phyloP scores from a whole-genome alignment of 2,888 invertebrate species.

The Rhingia campestris region DNA sequence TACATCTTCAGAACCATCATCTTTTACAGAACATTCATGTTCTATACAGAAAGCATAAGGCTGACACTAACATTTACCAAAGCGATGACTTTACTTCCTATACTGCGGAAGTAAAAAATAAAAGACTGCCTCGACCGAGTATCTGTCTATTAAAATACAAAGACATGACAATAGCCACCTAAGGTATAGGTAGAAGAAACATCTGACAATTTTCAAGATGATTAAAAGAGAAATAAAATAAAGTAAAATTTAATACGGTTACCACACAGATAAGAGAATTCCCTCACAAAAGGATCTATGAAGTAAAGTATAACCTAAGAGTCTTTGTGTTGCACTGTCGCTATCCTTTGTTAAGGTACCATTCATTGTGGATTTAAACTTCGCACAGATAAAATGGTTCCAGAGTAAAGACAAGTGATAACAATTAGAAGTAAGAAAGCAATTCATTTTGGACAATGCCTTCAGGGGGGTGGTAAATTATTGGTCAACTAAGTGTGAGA shows the following conservation, averaged over 20 bases:
- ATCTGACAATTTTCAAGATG: constrained; percentile 47
- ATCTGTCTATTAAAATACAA: neutral
- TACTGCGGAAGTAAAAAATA: neutral
- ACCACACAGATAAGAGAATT: constrained; percentile 36
- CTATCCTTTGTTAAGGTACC: constrained; percentile 7
- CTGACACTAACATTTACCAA: too few relatives aligned
- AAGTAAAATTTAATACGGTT: constrained; percentile 45
- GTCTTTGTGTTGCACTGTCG: constrained; percentile 2
- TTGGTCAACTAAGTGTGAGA: neutral
- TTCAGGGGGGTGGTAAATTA: neutral
- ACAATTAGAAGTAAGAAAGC: constrained; percentile 11
- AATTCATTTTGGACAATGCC: constrained; percentile 1
- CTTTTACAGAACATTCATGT: too few relatives aligned
- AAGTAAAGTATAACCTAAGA: constrained; percentile 32
- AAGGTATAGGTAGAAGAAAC: neutral
- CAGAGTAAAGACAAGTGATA: constrained; percentile 3
- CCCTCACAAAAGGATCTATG: constrained; percentile 34
- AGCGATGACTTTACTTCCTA: too few relatives aligned
- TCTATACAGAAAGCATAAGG: too few relatives aligned
- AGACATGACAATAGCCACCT: neutral
- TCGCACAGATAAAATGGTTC: neutral
- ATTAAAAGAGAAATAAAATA: constrained; percentile 41
- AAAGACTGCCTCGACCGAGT: neutral
- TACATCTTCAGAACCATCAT: too few relatives aligned
- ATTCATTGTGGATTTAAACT: constrained; percentile 2